phyloP scores from a whole-genome alignment of 2,113 vertebrate genomes.

The Aldabrachelys gigantea region DNA sequence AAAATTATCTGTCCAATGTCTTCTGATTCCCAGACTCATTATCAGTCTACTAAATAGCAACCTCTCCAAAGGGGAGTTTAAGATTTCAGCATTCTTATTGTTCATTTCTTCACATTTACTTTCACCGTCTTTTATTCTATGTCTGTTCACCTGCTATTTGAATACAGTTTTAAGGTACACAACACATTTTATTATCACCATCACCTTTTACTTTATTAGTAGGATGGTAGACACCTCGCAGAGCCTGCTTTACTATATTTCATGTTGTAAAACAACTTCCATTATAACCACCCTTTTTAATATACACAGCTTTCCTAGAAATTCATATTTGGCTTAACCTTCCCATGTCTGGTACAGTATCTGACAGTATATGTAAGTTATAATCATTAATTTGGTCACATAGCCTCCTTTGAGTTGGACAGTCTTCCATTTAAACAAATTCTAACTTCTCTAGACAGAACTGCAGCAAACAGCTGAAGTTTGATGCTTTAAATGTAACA shows the following conservation, averaged over 20 bases:
- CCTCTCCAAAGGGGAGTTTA: not conserved
- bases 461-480: not conserved
- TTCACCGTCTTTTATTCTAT: not conserved
- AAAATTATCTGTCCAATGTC: not conserved
- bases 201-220: not conserved
- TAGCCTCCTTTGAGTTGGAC: not conserved
- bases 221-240: not conserved
- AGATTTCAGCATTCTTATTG: not conserved
- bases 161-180: not conserved
- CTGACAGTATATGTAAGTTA: not conserved
- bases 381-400: not conserved
- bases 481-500: rapidly evolving
- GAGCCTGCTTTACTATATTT: not conserved
- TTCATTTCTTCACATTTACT: not conserved
- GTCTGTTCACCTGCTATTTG: not conserved
- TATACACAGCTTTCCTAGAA: not conserved
- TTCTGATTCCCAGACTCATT: not conserved
- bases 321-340: not conserved
- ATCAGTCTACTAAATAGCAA: not conserved
- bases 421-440: not conserved
- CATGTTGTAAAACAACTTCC: not conserved
- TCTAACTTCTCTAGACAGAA: not conserved
- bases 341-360: not conserved
- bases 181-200: rapidly evolving
- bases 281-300: not conserved